phyloP scores from a whole-genome alignment of 53 echinoderm and acorn worm species.

The Pentamera pediparva region DNA sequence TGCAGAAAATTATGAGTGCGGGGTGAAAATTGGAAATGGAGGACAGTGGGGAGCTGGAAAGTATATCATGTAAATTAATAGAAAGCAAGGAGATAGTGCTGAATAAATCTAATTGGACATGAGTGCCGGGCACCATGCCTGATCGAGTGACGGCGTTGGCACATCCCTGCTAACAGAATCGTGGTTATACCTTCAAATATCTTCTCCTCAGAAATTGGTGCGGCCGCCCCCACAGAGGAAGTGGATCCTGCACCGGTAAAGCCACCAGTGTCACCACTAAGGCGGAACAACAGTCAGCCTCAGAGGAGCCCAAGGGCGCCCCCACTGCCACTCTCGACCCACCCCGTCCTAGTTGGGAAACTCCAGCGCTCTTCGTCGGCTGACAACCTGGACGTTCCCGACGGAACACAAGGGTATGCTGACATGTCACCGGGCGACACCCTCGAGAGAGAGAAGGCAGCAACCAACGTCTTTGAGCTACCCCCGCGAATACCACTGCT shows the following conservation, averaged over 20 bases:
- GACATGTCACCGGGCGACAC: conserved; percentile 20
- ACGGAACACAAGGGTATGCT: not conserved
- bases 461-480: not conserved
- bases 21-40: too few species aligned
- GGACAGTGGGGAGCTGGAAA: too few species aligned
- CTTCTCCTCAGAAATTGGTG: not conserved
- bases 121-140: too few species aligned
- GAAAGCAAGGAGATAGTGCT: too few species aligned
- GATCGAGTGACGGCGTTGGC: too few species aligned
- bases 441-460: not conserved
- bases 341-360: not conserved
- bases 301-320: not conserved
- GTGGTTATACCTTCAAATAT: too few species aligned
- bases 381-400: not conserved
- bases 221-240: not conserved
- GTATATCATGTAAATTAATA: too few species aligned
- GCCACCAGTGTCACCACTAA: conserved; percentile 30
- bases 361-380: conserved; percentile 3
- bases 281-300: conserved; percentile 2
- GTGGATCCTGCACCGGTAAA: not conserved
- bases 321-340: conserved; percentile 29
- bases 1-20: too few species aligned
- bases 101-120: too few species aligned
- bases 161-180: too few species aligned
- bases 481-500: not conserved